These are phyloP conservation scores for Battus philenor DNA, from an alignment of 1,140 invertebrate genomes.

Conservation along the genomic window DNA sequence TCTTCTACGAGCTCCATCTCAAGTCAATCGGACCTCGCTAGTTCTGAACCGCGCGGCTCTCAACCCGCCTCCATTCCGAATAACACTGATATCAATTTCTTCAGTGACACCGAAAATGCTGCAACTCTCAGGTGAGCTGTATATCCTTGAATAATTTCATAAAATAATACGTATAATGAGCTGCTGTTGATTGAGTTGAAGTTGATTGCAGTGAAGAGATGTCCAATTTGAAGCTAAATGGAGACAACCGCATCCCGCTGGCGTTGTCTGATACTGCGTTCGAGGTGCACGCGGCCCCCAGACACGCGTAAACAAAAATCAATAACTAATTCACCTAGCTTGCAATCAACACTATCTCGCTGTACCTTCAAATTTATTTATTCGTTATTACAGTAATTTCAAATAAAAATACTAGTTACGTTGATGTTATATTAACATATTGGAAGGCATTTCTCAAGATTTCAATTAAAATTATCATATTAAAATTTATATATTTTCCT, in stretches of 20 bases:
- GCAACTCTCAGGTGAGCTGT: conserved; percentile 77
- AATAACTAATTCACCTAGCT: conserved; percentile 36
- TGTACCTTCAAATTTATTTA: conserved; percentile 1
- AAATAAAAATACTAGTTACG: neutral
- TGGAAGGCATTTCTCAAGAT: no score
- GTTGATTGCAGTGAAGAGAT: conserved; percentile 71
- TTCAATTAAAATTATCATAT: no score
- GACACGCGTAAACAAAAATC: conserved; percentile 62
- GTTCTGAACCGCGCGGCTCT: conserved; percentile 46
- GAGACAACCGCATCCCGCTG: conserved; percentile 68
- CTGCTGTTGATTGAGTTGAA: conserved; percentile 27
- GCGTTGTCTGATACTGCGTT: conserved; percentile 71
- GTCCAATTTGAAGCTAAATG: conserved; percentile 67
- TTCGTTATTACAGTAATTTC: neutral
- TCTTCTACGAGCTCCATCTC: conserved; percentile 77
- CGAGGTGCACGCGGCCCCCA: conserved; percentile 68
- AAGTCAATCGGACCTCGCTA: conserved; percentile 67
- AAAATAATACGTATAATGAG: conserved; percentile 9
- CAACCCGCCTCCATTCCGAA: conserved; percentile 45
- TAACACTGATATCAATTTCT: conserved; percentile 79
- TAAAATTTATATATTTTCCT: neutral
- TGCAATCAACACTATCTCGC: conserved; percentile 22
- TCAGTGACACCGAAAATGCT: conserved; percentile 92
- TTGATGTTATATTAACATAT: no score
- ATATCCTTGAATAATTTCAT: neutral